Evolutionary conservation across 2,797 vertebrate genomes (phyloP), one percentile per base, ranked within the genome.

Genomic region (Enteromius anoplus): DNA sequence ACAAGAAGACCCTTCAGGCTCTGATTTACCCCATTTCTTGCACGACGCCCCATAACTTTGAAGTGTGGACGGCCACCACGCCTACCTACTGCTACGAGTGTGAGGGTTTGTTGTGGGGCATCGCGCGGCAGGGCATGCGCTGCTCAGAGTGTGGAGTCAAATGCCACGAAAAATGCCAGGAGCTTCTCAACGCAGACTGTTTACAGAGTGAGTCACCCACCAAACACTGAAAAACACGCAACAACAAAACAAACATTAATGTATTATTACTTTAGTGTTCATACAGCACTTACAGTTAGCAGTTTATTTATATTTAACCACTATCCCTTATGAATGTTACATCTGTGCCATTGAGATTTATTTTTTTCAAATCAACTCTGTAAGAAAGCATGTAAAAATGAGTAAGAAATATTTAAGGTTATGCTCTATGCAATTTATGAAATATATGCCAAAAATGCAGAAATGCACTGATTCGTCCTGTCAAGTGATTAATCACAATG

Each of bases 41-140:
- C 91, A 99, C 98, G 69, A 98, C 97, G 0, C 98, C 98, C 0
- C 98, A 99, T 93, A 96, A 97, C 91, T 98, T 99, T 0, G 97
- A 99, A 88, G 95, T 99, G 55, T 99, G 98, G 98, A 96, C 97
- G 0, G 97, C 98, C 88, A 98, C 98, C 19, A 96, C 97, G 4
- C 98, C 98, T 1, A 99, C 98, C 47, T 99, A 99, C 93, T 99
- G 98, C 94, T 97, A 98, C 0, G 98, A 99, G 85, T 99, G 98
- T 0, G 97, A 99, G 91, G 98, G 98, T 3, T 92, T 99, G 86
- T 93, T 99, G 84, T 99, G 98, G 98, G 98, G 98, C 82, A 97
- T 99, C 1, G 97, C 98, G 0, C 95, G 98, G 40, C 98, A 99
- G 92, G 98, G 98, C 47, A 96, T 99, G 97, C 96, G 96, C 88